Evolutionary conservation across 2,888 invertebrate species (phyloP), one percentile per base, ranked within the genome.

Genomic region (Leptopilina drosophilae): DNA sequence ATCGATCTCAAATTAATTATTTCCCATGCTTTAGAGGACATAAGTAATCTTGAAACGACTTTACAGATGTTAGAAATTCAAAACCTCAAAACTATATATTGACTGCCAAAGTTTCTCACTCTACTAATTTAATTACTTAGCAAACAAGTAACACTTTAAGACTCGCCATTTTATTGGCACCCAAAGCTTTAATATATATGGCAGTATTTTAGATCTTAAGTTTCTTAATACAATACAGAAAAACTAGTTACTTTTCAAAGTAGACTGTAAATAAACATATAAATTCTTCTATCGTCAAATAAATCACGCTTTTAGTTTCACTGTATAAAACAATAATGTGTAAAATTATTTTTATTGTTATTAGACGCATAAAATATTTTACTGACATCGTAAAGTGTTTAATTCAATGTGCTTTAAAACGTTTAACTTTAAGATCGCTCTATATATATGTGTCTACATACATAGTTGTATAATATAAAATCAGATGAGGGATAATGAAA

Each of bases 81-180:
- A 59, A 59, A 59, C 59, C 59, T n/a, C 59, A 59, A 59, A 59
- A 59, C 59, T 33, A 33, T 33, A 33, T 59, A 59, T 59, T 59
- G 59, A 59, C 59, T 59, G 59, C n/a, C 59, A 59, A 59, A 59
- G n/a, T 59, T 46, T 59, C n/a, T 59, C 59, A 15, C n/a, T n/a
- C 59, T 15, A 15, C 59, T 59, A 59, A 59, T 59, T 59, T 59
- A 59, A 59, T 59, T 59, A 59, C 59, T 59, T 59, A 15, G 59
- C n/a, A 59, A 59, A 59, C n/a, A 59, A 59, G 59, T n/a, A n/a
- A 59, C 7, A 15, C 59, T 59, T 59, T 59, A 59, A 59, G n/a
- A 15, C 33, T 4, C 15, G 6, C 59, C 1, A n/a, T n/a, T 59
- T 59, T 15, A 15, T 15, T 59, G 15, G 33, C 33, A 33, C 33